Conservation (phyloP, 2,888 invertebrate genomes). For the Drosophila aldrichi region DNA sequence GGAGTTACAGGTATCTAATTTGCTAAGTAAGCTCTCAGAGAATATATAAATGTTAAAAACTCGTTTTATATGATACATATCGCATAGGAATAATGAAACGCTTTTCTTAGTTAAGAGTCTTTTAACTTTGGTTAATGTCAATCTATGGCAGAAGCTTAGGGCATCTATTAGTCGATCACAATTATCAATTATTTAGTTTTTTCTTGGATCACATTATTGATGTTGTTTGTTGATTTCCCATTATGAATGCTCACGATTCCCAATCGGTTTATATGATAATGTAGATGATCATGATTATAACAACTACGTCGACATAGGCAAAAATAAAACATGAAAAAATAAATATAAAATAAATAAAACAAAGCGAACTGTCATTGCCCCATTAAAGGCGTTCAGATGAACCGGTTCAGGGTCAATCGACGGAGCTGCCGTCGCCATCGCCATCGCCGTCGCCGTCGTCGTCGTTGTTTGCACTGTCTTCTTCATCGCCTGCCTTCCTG, state of each 20-base stretch:
- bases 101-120: no score
- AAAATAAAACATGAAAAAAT: not conserved
- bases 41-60: not conserved
- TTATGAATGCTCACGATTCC: constrained; percentile 23
- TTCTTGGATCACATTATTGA: constrained; percentile 38
- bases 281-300: constrained; percentile 13
- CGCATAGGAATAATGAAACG: not conserved
- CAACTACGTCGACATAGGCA: constrained; percentile 14
- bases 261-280: constrained; percentile 24
- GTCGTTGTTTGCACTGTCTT: constrained; percentile 1
- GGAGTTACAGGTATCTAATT: not conserved
- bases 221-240: constrained; percentile 51
- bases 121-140: not conserved
- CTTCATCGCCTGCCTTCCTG: constrained; percentile 24
- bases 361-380: constrained; percentile 51
- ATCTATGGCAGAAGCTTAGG: not conserved
- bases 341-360: constrained; percentile 5
- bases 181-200: not conserved
- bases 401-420: constrained; percentile 72
- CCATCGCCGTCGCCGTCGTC: not conserved
- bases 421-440: constrained; percentile 20
- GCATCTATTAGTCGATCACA: not conserved
- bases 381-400: constrained; percentile 47
- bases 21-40: not conserved
- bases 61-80: not conserved